These are phyloP conservation scores for Rhagophthalmus giganteus DNA, from an alignment of 2,888 invertebrate species.

Conservation along the genomic window DNA sequence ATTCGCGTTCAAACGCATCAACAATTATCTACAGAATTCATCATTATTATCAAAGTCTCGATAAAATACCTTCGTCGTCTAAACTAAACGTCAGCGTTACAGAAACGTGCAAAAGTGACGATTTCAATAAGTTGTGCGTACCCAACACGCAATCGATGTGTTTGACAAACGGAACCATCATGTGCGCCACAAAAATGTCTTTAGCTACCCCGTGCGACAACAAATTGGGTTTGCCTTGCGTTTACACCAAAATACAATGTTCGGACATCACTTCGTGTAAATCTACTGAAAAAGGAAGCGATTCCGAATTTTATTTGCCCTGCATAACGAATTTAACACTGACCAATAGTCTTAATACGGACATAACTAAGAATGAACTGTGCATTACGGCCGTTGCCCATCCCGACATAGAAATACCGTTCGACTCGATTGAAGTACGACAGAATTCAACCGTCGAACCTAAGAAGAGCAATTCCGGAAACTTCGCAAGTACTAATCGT, in stretches of 20 bases:
- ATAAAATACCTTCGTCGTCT: conserved; percentile 35
- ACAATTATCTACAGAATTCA: conserved; percentile 41
- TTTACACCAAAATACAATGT: conserved; percentile 22
- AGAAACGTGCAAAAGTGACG: not conserved
- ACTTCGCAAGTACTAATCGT: no score
- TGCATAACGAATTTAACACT: conserved; percentile 45
- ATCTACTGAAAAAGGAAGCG: conserved; percentile 36
- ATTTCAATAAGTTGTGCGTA: conserved; percentile 7
- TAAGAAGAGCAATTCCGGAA: no score
- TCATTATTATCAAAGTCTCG: conserved; percentile 47
- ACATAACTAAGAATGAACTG: conserved; percentile 6
- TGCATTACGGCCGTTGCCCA: conserved; percentile 16
- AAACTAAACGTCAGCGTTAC: conserved; percentile 1
- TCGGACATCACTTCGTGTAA: conserved; percentile 19
- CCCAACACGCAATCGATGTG: conserved; percentile 22
- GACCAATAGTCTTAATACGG: not conserved
- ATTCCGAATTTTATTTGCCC: conserved; percentile 42
- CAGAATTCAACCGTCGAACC: no score
- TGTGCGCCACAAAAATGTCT: conserved; percentile 45
- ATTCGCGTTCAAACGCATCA: not conserved
- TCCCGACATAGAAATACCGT: no score
- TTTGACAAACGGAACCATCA: conserved; percentile 44
- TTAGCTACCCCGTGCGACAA: conserved; percentile 42
- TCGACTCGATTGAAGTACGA: no score
- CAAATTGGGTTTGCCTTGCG: conserved; percentile 5